These are phyloP conservation scores for Ranitomeya imitator DNA, from an alignment of 2,113 vertebrate genomes.

Conservation along the genomic window DNA sequence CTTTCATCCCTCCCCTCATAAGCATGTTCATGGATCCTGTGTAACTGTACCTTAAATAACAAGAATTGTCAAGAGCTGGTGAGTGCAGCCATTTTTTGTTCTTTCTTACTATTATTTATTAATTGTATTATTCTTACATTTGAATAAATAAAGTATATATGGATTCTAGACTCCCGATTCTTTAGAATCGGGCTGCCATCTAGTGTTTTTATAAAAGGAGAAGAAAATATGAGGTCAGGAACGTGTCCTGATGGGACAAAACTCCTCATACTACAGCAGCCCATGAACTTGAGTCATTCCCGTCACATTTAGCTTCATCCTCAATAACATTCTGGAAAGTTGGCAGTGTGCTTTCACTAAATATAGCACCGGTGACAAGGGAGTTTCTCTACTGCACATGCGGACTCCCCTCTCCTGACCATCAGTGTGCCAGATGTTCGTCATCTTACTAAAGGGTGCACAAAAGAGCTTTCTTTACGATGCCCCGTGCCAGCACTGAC, in stretches of 20 bases:
- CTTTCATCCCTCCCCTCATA: too few species aligned
- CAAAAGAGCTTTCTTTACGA: not conserved
- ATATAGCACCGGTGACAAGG: constrained; percentile 34
- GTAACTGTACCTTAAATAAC: too few species aligned
- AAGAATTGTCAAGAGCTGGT: too few species aligned
- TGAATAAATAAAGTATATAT: too few species aligned
- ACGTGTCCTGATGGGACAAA: constrained; percentile 18
- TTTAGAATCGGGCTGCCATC: too few species aligned
- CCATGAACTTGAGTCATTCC: constrained; percentile 32
- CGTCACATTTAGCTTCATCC: constrained; percentile 7
- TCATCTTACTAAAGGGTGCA: not conserved
- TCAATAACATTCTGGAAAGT: constrained; percentile 32
- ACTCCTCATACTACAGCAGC: not conserved
- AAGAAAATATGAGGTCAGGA: not conserved
- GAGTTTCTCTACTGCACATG: constrained; percentile 29
- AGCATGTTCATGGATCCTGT: too few species aligned
- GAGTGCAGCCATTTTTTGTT: too few species aligned
- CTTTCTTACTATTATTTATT: too few species aligned
- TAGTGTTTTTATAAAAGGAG: not conserved
- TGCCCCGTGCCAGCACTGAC: not conserved
- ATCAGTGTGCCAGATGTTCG: constrained; percentile 22
- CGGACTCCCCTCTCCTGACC: not conserved
- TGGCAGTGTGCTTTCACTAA: constrained; percentile 9
- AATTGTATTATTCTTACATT: too few species aligned
- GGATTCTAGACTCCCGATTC: too few species aligned